Percentiles rank a stretch among this genome's conserved stretches.
phyloP scores from a whole-genome alignment of 1,140 invertebrate genomes.

The Cardiocondyla obscurior region DNA sequence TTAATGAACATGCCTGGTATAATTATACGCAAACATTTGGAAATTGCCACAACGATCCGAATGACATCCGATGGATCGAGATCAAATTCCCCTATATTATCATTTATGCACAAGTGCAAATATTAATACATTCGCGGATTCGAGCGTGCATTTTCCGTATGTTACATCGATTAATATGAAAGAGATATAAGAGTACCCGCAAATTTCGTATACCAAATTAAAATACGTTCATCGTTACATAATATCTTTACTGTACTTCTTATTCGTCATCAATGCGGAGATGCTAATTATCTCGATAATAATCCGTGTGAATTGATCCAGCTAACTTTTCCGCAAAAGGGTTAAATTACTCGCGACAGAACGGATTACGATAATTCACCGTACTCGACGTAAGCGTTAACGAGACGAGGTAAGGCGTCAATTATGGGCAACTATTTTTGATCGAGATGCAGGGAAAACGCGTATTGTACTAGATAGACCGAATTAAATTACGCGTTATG shows the following conservation, averaged over 20 bases:
- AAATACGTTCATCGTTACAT: background rate
- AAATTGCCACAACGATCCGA: conserved; percentile 8
- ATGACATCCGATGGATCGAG: background rate
- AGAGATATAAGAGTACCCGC: background rate
- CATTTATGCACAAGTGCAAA: background rate
- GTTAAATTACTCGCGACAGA: conserved; percentile 18
- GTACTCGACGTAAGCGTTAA: conserved; percentile 19
- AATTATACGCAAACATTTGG: conserved; percentile 44
- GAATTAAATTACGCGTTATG: conserved; percentile 34
- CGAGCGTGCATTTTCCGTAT: background rate
- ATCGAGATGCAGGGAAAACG: background rate
- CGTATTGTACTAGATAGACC: background rate
- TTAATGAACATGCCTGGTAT: conserved; percentile 44
- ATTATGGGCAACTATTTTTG: conserved; percentile 44
- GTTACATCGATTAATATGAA: background rate
- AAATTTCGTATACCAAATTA: background rate
- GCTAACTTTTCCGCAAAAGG: background rate
- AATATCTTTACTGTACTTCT: background rate
- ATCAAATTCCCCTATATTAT: conserved; percentile 36
- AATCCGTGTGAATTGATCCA: background rate
- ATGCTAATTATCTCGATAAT: background rate
- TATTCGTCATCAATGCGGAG: too few relatives aligned
- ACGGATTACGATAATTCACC: conserved; percentile 8
- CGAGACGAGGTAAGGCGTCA: conserved; percentile 21
- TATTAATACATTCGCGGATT: background rate